phyloP scores from a whole-genome alignment of 2,113 vertebrate species.

The Corvus moneduloides region DNA sequence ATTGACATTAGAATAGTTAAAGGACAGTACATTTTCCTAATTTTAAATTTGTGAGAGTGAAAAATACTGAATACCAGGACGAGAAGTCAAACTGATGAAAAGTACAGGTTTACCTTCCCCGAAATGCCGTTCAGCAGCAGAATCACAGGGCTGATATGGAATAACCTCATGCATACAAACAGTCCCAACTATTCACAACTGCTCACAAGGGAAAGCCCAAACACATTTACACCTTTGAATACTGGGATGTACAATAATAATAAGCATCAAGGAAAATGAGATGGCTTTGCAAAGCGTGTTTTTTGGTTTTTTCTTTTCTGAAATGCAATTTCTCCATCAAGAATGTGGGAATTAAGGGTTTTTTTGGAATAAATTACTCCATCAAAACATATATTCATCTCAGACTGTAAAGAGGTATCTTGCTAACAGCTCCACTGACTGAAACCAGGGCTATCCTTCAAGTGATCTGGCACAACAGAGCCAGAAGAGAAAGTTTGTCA shows the following conservation, averaged over 20 bases:
- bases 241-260: not conserved
- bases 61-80: not conserved
- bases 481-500: not conserved
- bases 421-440: not conserved
- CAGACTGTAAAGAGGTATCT: not conserved
- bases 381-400: not conserved
- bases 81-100: not conserved
- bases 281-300: not conserved
- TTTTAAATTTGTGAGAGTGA: not conserved
- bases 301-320: not conserved
- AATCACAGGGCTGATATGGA: accelerated
- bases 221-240: not conserved
- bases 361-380: not conserved
- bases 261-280: not conserved
- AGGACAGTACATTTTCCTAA: not conserved
- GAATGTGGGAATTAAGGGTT: not conserved
- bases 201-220: not conserved
- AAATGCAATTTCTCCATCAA: constrained; percentile 4
- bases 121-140: not conserved
- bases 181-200: not conserved
- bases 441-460: not conserved
- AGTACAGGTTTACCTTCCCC: not conserved
- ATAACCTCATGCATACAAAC: not conserved
- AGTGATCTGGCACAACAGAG: not conserved
- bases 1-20: not conserved